Conservation (phyloP, 2,797 vertebrate species). For the Stomatorhinus walkeri region DNA sequence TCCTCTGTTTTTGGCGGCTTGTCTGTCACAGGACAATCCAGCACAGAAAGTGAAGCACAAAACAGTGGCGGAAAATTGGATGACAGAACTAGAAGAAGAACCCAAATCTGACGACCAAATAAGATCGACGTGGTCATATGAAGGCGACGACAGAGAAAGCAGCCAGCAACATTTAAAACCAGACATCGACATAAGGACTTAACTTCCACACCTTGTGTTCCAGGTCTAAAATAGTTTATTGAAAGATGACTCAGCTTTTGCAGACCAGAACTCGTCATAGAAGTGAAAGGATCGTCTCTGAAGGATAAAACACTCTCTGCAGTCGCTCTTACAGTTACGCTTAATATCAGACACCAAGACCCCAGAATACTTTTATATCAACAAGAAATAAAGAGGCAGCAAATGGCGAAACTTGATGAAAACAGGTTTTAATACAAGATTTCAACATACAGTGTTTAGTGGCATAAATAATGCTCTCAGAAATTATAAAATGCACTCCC, state of each 20-base stretch:
- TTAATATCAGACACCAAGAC: background rate
- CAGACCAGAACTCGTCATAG: background rate
- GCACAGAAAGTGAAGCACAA: background rate
- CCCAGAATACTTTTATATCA: background rate
- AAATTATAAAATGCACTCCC: conserved; percentile 6
- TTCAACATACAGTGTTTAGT: conserved; percentile 56
- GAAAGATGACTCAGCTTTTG: background rate
- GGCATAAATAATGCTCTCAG: conserved; percentile 45
- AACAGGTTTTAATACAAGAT: conserved; percentile 60
- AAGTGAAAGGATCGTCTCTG: background rate
- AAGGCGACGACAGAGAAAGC: background rate
- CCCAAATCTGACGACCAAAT: background rate
- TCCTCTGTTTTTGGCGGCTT: background rate
- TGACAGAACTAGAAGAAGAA: background rate
- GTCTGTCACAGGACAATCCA: background rate
- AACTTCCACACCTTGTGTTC: background rate
- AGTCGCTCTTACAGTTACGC: background rate
- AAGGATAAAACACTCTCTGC: background rate
- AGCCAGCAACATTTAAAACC: background rate
- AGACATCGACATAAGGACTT: background rate
- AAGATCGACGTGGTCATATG: background rate
- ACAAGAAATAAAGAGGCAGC: conserved; percentile 26
- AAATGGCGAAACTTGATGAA: conserved; percentile 57
- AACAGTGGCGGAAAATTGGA: background rate
- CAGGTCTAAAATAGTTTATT: background rate